Base-by-base conservation (phyloP, 2,888 invertebrate species). In the Eremobia ochroleuca region DNA sequence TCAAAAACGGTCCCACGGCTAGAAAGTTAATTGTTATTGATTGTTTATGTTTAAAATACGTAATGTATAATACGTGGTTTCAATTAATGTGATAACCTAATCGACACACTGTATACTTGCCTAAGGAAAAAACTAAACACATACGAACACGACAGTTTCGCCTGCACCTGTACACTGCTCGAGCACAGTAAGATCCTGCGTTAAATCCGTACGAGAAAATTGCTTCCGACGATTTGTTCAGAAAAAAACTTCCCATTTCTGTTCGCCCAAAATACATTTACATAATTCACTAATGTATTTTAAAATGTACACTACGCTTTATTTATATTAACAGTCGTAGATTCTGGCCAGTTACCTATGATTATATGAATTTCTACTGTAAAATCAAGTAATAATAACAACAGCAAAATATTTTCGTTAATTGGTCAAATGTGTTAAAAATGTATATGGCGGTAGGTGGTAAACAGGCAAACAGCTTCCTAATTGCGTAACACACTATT, bases 201-300 rank as follows among this genome's bases (percentile, higher is more conserved):
- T 92, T 92, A 93, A 92, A 92, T 92, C 91, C 92, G 91, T 93
- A 95, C 94, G 93, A 94, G 95, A 92, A 95, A 95, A 95, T 96
- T 94, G 95, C 94, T 93, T 93, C 87, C 91, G 87, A 84, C 95
- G 93, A 94, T 95, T 95, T 95, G 94, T 92, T 93, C 92, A 91
- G 90, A 90, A 91, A 92, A 92, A 92, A 92, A 90, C 79, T 85
- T 85, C 85, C 86, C 83, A 87, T 86, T 81, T 71, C 79, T 78
- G 76, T 67, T 65, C 67, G 66, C 68, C 74, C 79, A 77, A 77
- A 77, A 73, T 80, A 76, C 71, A 82, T 86, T 83, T 83, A 85
- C 83, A 82, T 83, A 86, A 86, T 86, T 83, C 76, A 85, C 79
- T 83, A 82, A 86, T 81, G 86, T 86, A 81, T 81, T 82, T 81